A percentile compares a stretch with the other conserved stretches of the same genome.
Conservation (phyloP, 1,140 invertebrate species). For the Drosophila santomea region DNA sequence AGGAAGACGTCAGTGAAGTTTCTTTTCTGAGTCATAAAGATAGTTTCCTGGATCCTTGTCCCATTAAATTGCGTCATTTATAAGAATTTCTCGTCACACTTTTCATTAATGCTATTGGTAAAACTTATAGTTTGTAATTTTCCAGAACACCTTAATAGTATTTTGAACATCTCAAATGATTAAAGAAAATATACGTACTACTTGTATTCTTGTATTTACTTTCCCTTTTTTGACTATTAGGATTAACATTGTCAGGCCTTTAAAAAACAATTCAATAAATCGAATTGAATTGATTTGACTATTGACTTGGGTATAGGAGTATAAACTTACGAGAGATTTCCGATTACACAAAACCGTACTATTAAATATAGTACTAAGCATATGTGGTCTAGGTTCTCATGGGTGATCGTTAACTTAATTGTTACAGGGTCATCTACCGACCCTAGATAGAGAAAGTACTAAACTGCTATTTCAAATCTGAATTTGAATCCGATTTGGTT, state of each 20-base stretch:
- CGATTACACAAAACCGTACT: not conserved
- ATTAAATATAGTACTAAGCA: conserved; percentile 2
- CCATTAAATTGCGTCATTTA: too few relatives aligned
- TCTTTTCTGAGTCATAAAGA: not conserved
- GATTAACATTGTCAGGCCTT: too few relatives aligned
- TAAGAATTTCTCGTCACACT: too few relatives aligned
- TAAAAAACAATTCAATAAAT: too few relatives aligned
- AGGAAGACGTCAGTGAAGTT: not conserved
- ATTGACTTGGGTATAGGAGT: not conserved
- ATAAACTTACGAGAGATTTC: conserved; percentile 3
- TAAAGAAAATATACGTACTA: too few relatives aligned
- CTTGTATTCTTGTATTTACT: too few relatives aligned
- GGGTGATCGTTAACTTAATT: conserved; percentile 35
- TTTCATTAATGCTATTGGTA: too few relatives aligned
- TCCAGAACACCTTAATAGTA: too few relatives aligned
- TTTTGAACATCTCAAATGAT: too few relatives aligned
- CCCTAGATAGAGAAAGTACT: conserved; percentile 35
- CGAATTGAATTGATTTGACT: too few relatives aligned
- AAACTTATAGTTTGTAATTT: too few relatives aligned
- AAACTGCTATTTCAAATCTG: conserved; percentile 22
- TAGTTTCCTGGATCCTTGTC: not conserved
- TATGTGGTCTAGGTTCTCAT: not conserved
- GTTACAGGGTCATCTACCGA: conserved; percentile 37
- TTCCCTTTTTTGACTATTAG: too few relatives aligned
- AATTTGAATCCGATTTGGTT: conserved; percentile 10